Conservation (phyloP, 92 coral and sea anemone species). For the Phymanthus crucifer region DNA sequence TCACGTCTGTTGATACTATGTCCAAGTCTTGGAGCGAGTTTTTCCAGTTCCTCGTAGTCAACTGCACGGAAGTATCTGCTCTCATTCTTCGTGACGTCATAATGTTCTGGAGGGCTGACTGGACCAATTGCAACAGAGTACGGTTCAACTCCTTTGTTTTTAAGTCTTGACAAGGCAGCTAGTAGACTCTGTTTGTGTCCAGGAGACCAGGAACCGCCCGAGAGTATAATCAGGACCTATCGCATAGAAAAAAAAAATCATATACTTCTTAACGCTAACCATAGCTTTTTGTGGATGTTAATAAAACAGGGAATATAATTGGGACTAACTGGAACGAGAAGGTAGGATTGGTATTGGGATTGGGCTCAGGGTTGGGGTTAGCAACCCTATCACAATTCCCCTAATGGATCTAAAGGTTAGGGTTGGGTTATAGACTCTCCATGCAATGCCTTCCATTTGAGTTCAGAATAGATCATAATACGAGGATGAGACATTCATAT, state of each 20-base stretch:
- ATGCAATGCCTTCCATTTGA: too few relatives aligned
- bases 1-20: conserved; percentile 41
- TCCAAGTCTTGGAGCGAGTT: conserved; percentile 37
- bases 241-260: background rate
- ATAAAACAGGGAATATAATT: too few relatives aligned
- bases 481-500: too few relatives aligned
- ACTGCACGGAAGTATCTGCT: conserved; percentile 51
- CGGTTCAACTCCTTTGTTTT: conserved; percentile 41
- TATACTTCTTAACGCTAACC: too few relatives aligned
- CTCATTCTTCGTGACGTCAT: conserved; percentile 44
- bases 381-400: too few relatives aligned
- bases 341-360: too few relatives aligned
- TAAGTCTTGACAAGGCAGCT: conserved; percentile 35
- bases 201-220: conserved; percentile 70
- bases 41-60: conserved; percentile 44
- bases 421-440: too few relatives aligned
- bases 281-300: background rate
- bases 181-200: conserved; percentile 44
- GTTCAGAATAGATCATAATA: too few relatives aligned
- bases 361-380: too few relatives aligned
- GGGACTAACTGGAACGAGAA: too few relatives aligned
- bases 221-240: conserved; percentile 59
- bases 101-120: conserved; percentile 35
- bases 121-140: conserved; percentile 68
- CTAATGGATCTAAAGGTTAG: too few relatives aligned